Conservation (phyloP, 2,113 vertebrate species). For the Phylloscopus trochiloides region DNA sequence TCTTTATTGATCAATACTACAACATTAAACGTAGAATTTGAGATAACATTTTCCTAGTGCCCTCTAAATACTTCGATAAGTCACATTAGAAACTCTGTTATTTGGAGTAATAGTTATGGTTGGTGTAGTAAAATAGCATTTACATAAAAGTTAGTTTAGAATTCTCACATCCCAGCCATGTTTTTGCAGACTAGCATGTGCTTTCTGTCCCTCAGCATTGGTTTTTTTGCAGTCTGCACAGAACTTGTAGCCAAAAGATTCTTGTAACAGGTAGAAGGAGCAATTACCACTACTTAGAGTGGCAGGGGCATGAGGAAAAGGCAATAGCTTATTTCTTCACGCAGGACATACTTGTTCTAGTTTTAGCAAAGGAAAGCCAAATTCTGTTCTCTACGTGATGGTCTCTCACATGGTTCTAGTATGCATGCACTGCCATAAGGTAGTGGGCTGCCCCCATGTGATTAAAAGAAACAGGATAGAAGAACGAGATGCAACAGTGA, state of each 20-base stretch:
- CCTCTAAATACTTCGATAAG: background rate
- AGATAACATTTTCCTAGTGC: background rate
- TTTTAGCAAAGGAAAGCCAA: background rate
- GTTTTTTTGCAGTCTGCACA: background rate
- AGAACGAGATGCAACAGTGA: background rate
- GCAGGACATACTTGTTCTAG: background rate
- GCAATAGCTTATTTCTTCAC: background rate
- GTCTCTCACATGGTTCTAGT: background rate
- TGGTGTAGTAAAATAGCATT: background rate
- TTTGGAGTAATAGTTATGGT: background rate
- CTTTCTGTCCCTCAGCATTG: background rate
- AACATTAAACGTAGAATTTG: background rate
- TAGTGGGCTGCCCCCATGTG: background rate
- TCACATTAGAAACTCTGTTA: background rate
- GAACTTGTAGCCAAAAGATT: background rate
- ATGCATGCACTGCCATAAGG: background rate
- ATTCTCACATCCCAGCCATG: background rate
- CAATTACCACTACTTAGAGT: background rate
- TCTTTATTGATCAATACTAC: background rate
- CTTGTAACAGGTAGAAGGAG: background rate
- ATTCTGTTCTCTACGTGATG: accelerated
- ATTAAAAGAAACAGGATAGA: background rate
- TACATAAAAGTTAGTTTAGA: background rate
- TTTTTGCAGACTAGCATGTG: background rate
- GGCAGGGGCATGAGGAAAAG: background rate